Conservation (phyloP, 2,797 vertebrate species). For the Hirundo rustica region DNA sequence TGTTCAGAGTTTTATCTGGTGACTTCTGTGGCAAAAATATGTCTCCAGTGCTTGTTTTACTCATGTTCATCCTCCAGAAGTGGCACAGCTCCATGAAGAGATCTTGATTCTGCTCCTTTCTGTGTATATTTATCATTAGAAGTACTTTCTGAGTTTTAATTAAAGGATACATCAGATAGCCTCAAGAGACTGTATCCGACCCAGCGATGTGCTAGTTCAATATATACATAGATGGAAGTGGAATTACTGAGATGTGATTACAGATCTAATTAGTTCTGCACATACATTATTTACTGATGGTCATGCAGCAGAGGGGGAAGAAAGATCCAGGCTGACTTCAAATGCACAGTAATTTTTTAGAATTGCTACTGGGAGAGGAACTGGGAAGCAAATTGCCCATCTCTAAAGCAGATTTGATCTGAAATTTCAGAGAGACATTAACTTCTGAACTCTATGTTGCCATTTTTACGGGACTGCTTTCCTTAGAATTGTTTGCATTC, state of each 20-base stretch:
- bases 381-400: neutral
- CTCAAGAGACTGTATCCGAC: neutral
- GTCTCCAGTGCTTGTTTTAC: neutral
- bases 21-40: neutral
- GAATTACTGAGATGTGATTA: neutral
- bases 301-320: neutral
- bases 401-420: neutral
- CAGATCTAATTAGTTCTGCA: neutral
- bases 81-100: neutral
- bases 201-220: neutral
- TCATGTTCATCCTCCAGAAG: neutral
- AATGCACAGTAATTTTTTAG: neutral
- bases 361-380: neutral
- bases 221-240: neutral
- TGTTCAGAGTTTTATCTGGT: neutral
- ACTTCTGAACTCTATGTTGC: neutral
- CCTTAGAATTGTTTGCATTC: neutral
- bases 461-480: neutral
- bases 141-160: conserved; percentile 33
- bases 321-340: neutral
- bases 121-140: neutral
- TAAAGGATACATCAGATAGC: neutral
- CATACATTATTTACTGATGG: neutral
- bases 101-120: neutral
- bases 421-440: neutral